Evolutionary conservation across 2,888 invertebrate genomes (phyloP), one percentile per base, ranked within the genome.

Genomic region (Hoplodrina blanda): DNA sequence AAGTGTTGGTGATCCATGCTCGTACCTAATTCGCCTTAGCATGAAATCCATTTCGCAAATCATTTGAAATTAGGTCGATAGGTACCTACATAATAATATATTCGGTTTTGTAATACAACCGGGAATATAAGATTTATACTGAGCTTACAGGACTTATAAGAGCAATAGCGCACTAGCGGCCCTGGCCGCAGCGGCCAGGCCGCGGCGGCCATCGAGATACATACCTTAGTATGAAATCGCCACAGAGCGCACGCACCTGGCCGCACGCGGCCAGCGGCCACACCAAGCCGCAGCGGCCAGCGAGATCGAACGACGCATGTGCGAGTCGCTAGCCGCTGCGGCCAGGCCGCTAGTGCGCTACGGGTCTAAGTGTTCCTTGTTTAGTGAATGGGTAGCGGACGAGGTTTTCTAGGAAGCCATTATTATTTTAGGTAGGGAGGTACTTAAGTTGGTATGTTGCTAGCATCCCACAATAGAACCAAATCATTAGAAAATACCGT

Each of bases 51-150:
- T 56, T 76, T 76, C 52, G 62, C 52, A 63, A 61, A 80, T 63
- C 75, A 56, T 62, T 67, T 80, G 52, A 78, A 77, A 77, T 77
- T 81, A 81, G 62, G 64, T 62, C 64, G 77, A 70, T 70, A 33
- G 33, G 33, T 33, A 41, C 41, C 41, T 41, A 62, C 30, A 41
- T n/a, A n/a, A n/a, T 55, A 55, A 55, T 64, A 59, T 64, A 62
- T 70, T 62, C 19, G 17, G 64, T 81, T 69, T 70, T 37, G 17
- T 19, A 54, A 57, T 55, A 59, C 57, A 75, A 20, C n/a, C 11
- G 52, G 56, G 50, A 55, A 37, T 55, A 46, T 50, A 8, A 41
- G 25, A 55, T 25, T 7, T 33, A 73, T 30, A 10, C 25, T n/a
- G 46, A 49, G 41, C 46, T 50, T 49, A 11, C 49, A 55, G 3